These are phyloP conservation scores for Myiozetetes cayanensis DNA, from an alignment of 2,113 vertebrate species.

Conservation along the genomic window DNA sequence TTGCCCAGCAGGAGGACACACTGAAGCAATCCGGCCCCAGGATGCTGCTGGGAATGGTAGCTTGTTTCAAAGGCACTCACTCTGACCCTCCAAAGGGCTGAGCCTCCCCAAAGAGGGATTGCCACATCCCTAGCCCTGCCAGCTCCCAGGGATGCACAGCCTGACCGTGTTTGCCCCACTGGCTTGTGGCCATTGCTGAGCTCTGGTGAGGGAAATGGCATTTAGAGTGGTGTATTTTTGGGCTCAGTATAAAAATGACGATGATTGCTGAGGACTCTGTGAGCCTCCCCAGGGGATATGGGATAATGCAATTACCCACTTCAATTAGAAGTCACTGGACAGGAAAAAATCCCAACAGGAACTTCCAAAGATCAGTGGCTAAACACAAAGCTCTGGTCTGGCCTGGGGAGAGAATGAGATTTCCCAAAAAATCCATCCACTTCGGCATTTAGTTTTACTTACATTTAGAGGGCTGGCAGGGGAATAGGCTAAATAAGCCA, in stretches of 20 bases:
- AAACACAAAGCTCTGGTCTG: not conserved
- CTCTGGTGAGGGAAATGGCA: not conserved
- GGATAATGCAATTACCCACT: not conserved
- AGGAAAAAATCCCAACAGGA: not conserved
- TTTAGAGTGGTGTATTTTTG: not conserved
- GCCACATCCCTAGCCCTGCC: not conserved
- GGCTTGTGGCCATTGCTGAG: not conserved
- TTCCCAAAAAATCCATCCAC: not conserved
- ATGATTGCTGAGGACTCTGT: not conserved
- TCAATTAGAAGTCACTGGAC: not conserved
- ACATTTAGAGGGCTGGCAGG: not conserved
- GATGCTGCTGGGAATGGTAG: not conserved
- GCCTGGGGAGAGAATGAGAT: not conserved
- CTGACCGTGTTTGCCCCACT: accelerated
- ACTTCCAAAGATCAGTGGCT: constrained; percentile 1
- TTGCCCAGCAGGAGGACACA: not conserved
- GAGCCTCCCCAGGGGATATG: not conserved
- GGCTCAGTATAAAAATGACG: not conserved
- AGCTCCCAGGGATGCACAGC: accelerated
- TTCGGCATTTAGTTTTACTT: not conserved
- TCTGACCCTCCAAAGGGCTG: not conserved
- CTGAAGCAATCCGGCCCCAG: accelerated
- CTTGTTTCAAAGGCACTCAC: not conserved
- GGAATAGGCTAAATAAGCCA: not conserved
- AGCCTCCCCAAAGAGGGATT: not conserved